A percentile compares a stretch with the other conserved stretches of the same genome.
These are phyloP conservation scores for Chinchilla lanigera DNA, from an alignment of 2,113 vertebrate genomes.

Conservation along the genomic window DNA sequence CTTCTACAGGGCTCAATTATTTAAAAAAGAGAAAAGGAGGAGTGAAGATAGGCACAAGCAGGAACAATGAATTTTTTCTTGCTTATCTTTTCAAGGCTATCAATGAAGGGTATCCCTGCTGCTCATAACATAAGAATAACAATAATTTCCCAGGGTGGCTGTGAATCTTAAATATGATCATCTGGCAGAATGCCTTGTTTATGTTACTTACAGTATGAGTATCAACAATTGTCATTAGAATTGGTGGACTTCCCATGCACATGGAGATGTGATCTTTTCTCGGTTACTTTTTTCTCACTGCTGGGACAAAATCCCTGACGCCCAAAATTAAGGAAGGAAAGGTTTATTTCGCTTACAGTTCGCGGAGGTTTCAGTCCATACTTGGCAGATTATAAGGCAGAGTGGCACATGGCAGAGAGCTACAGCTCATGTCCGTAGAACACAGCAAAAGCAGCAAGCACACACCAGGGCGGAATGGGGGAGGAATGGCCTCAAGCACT, in stretches of 20 bases:
- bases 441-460: no score
- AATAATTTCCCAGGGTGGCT: background rate
- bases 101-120: background rate
- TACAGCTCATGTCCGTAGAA: no score
- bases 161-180: slow-evolving; percentile 40
- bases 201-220: background rate
- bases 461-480: no score
- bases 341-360: no score
- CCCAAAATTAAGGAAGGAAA: no score
- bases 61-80: background rate
- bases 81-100: background rate
- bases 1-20: slow-evolving; percentile 25
- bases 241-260: background rate
- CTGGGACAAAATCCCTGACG: no score
- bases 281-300: no score
- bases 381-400: no score
- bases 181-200: background rate
- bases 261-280: background rate
- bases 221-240: background rate
- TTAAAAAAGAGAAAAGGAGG: background rate
- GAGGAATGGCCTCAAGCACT: no score
- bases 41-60: background rate
- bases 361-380: no score
- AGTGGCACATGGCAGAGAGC: no score
- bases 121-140: background rate